A percentile compares a stretch with the other conserved stretches of the same genome.
Conservation (phyloP, 2,888 invertebrate genomes). For the Sericinus montela region DNA sequence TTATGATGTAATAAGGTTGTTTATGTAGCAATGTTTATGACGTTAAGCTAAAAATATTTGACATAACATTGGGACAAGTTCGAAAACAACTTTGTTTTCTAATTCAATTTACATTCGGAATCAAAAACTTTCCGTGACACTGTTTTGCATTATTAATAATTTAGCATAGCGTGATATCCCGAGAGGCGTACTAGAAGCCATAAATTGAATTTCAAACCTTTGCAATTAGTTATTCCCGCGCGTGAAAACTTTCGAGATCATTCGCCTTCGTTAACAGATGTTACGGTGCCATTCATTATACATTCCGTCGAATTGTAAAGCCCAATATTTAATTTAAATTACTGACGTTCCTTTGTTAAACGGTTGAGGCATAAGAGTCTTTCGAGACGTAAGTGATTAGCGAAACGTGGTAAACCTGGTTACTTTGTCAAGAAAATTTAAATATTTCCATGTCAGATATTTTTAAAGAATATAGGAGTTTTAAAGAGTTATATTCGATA, state of each 20-base stretch:
- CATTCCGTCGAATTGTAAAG: constrained; percentile 78
- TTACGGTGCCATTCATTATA: constrained; percentile 80
- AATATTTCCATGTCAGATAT: too few species aligned
- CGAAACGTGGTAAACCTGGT: constrained; percentile 25
- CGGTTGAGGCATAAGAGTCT: constrained; percentile 59
- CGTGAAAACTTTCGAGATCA: constrained; percentile 80
- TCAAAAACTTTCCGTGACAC: constrained; percentile 79
- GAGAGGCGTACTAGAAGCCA: constrained; percentile 75
- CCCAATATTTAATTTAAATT: constrained; percentile 79
- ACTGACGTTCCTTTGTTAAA: constrained; percentile 72
- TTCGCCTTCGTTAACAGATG: constrained; percentile 80
- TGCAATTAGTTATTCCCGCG: constrained; percentile 80
- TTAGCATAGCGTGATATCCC: constrained; percentile 73
- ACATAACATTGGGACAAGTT: constrained; percentile 56
- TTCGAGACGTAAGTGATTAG: constrained; percentile 55
- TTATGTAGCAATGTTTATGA: constrained; percentile 40
- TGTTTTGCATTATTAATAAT: constrained; percentile 80
- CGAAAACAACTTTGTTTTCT: constrained; percentile 71
- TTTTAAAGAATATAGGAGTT: too few species aligned
- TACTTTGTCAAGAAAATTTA: too few species aligned
- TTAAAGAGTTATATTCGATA: too few species aligned
- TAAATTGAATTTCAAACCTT: constrained; percentile 78
- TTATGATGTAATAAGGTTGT: too few species aligned
- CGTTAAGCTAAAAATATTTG: constrained; percentile 47
- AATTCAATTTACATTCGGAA: constrained; percentile 77